Percentiles rank a stretch among this genome's conserved stretches.
These are phyloP conservation scores for Hydroisotoma schaefferi DNA, from an alignment of 2,888 invertebrate genomes.

Conservation along the genomic window DNA sequence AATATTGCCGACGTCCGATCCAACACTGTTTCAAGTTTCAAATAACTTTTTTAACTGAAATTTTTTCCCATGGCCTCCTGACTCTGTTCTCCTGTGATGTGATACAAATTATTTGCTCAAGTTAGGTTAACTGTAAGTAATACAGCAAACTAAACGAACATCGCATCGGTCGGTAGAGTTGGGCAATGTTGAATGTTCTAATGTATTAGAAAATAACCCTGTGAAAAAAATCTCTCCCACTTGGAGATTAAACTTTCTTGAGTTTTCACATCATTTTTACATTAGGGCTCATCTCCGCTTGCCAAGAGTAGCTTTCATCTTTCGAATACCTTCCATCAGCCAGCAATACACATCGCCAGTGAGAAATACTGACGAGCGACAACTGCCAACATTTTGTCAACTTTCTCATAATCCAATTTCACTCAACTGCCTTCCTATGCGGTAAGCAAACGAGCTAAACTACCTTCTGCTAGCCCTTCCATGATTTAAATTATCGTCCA, in stretches of 20 bases:
- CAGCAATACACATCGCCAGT: not conserved
- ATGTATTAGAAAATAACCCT: conserved; percentile 7
- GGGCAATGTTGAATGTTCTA: too few species aligned
- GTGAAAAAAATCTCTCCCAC: conserved; percentile 5
- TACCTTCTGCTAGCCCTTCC: too few species aligned
- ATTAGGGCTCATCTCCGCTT: conserved; percentile 14
- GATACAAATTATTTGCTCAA: too few species aligned
- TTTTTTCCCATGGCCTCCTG: conserved; percentile 39
- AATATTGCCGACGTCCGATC: conserved; percentile 23
- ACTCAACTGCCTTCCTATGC: too few species aligned
- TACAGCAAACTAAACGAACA: too few species aligned
- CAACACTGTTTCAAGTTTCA: conserved; percentile 37
- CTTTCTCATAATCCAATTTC: not conserved
- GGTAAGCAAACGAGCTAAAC: too few species aligned
- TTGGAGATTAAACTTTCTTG: not conserved
- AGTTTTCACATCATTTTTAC: conserved; percentile 11
- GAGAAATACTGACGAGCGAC: too few species aligned
- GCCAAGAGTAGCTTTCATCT: too few species aligned
- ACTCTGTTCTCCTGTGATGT: too few species aligned
- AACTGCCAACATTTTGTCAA: not conserved
- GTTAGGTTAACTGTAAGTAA: too few species aligned
- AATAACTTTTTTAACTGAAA: conserved; percentile 24
- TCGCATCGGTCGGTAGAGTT: too few species aligned
- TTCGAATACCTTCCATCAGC: not conserved
- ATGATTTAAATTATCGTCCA: too few species aligned